These are phyloP conservation scores for Platysteira castanea DNA, from an alignment of 2,113 vertebrate genomes.

Conservation along the genomic window DNA sequence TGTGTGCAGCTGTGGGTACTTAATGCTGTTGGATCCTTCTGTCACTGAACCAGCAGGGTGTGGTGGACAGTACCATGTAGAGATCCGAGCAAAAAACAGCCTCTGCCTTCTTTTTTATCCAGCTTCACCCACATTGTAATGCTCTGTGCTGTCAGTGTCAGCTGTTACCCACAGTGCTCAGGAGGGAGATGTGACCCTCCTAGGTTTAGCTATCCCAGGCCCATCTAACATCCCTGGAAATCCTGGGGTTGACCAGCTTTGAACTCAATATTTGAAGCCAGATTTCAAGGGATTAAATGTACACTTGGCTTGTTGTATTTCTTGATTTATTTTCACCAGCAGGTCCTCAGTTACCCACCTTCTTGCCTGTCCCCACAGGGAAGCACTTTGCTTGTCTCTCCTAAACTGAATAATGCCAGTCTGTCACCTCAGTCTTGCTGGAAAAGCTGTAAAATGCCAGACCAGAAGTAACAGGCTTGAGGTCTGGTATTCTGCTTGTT, in stretches of 20 bases:
- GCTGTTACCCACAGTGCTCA: background rate
- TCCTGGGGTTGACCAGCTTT: background rate
- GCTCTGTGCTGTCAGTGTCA: accelerated
- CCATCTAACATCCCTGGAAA: background rate
- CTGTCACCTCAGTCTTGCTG: background rate
- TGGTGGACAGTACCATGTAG: background rate
- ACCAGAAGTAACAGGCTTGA: background rate
- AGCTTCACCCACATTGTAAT: background rate
- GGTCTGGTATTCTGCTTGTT: background rate
- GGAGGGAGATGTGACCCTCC: background rate
- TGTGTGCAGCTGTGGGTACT: background rate
- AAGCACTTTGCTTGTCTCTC: background rate
- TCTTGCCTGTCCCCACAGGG: background rate
- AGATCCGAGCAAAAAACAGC: background rate
- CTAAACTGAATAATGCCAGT: background rate
- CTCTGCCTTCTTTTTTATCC: background rate
- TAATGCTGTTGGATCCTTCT: background rate
- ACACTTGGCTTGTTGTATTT: background rate
- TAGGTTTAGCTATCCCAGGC: background rate
- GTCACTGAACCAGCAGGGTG: background rate
- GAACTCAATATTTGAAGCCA: background rate
- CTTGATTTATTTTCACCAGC: background rate
- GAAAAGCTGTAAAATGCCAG: background rate
- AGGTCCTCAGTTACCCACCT: background rate
- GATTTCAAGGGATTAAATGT: background rate